Conservation (phyloP, 2,888 invertebrate species). For the Leptarthrus brevirostris region DNA sequence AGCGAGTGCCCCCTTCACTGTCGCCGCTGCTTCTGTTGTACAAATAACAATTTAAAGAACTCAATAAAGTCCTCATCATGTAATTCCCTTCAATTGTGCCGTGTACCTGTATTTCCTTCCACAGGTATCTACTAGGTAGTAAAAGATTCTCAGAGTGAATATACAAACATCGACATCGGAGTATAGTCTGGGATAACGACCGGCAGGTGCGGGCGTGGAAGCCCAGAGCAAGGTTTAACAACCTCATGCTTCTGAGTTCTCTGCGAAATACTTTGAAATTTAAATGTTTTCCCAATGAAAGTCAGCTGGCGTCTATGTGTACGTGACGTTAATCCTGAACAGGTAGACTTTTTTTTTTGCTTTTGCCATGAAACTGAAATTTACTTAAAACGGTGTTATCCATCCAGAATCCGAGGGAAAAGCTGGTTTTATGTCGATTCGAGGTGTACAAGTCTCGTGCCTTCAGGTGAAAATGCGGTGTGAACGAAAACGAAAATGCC, state of each 20-base stretch:
- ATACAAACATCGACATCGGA: not conserved
- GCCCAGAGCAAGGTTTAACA: not conserved
- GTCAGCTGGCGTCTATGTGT: not conserved
- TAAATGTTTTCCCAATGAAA: not conserved
- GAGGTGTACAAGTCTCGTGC: no score
- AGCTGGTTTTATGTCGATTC: no score
- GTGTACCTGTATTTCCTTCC: slow-evolving; percentile 33
- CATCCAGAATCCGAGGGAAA: no score
- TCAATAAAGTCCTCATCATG: slow-evolving; percentile 18
- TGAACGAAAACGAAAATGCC: no score
- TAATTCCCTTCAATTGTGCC: slow-evolving; percentile 33
- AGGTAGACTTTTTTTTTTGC: not conserved
- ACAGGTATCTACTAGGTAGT: slow-evolving; percentile 34
- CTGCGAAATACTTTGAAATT: not conserved
- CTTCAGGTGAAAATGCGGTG: no score
- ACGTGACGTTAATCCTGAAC: not conserved
- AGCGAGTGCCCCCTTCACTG: not conserved
- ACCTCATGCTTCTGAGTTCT: not conserved
- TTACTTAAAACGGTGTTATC: no score
- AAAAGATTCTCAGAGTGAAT: slow-evolving; percentile 24
- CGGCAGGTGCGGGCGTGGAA: not conserved
- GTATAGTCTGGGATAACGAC: not conserved
- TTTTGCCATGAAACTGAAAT: no score
- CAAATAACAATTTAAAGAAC: slow-evolving; percentile 17
- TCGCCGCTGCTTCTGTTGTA: not conserved